Evolutionary conservation across 2,113 vertebrate species (phyloP), one percentile per base, ranked within the genome.

Genomic region (Ciconia maguari): DNA sequence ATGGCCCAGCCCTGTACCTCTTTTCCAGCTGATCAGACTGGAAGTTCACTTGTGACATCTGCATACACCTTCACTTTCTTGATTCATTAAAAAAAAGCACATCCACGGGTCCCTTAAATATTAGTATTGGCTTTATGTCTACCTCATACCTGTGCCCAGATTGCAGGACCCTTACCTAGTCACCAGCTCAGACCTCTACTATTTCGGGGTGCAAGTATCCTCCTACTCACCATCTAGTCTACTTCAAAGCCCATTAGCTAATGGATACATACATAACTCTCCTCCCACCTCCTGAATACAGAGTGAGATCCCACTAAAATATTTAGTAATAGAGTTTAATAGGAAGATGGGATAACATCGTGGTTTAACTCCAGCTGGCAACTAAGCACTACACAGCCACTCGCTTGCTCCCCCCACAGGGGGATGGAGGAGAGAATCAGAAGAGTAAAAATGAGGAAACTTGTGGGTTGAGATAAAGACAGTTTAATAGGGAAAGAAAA

Each of bases 181-280:
- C 10, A 71, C 8, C 14, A 82, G 30, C 24, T 70, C 36, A 82
- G 15, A 70, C 29, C 10, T 61, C 26, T 13, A 10, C 6, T 29
- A 5, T 70, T 78, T 57, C 0, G 0, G 30, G 19, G 21, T 74
- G n/a, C 8, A 32, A 12, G 4, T 46, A 5, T 54, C 29, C 29
- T 52, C 19, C 22, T 46, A 17, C 38, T 71, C 29, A 46, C 7
- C 3, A 30, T 17, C 7, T 49, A 44, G 6, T 11, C 13, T 61
- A 16, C 13, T 52, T 64, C 21, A 62, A 58, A 69, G 55, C 5
- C 19, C 16, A 5, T n/a, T 64, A 68, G 17, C 25, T 46, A 41
- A 27, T 1, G 1, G 10, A 54, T 72, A 16, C 4, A 41, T 13
- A 42, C 5, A 16, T 14, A 69, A 55, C 18, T 46, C 4, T 57